Evolutionary conservation across 2,888 invertebrate species (phyloP), one percentile per base, ranked within the genome.

Genomic region (Sminthurinus aureus): DNA sequence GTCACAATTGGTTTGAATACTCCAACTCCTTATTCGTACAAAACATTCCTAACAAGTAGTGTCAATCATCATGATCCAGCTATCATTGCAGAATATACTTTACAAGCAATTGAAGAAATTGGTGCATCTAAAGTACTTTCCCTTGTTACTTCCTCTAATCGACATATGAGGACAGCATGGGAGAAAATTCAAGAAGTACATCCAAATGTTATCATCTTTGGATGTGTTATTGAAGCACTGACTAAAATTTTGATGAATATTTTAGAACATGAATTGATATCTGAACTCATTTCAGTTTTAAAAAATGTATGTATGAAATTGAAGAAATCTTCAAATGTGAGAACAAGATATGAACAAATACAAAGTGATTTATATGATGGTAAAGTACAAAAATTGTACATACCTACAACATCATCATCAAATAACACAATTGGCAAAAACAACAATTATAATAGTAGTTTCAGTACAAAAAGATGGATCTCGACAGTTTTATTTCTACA

Each of bases 21-120:
- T 6, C 80, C 80, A 11, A 38, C 69, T 13, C 73, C 80, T 15
- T 71, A 69, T 18, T 80, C 80, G 51, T 80, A 73, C 80, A 80
- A 73, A 58, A 80, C 80, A 69, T 73, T 73, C 50, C 73, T 52
- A 13, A 79, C 71, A 18, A 66, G 71, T 26, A 67, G 67, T 18
- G 50, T 11, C 6, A 69, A 9, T 67, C 50, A 80, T 20, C 52
- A 73, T 50, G 69, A 52, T 71, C 50, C 69, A 9, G 20, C 73
- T 1, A n/a, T 80, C 22, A 71, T 80, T 52, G 24, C 80, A 3
- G 73, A 80, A 8, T 52, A 51, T 58, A 50, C 71, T 15, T 3
- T 51, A 0, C 38, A 52, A 18, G 52, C 50, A 15, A 80, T 80
- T 22, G 15, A 51, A 73, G 80, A 71, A 11, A 73, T 80, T 22